phyloP scores from a whole-genome alignment of 2,888 invertebrate species.

The Apodemia mormo region DNA sequence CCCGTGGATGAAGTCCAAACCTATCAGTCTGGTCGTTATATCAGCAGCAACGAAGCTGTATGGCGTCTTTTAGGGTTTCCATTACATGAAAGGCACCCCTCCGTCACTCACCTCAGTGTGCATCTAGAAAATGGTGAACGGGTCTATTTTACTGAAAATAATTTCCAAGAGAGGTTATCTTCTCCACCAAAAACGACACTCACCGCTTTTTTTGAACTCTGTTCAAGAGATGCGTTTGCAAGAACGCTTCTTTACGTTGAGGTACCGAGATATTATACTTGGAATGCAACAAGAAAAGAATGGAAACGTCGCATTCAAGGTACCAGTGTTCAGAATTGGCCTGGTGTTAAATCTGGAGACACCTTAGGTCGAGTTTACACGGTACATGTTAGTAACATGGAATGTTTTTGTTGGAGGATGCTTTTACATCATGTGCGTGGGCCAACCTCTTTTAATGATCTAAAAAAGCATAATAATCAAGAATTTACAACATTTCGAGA shows the following conservation, averaged over 20 bases:
- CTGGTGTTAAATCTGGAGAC: constrained; percentile 36
- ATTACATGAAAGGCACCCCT: constrained; percentile 36
- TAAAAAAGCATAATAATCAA: constrained; percentile 45
- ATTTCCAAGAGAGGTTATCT: constrained; percentile 40
- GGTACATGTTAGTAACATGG: constrained; percentile 38
- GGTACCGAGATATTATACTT: constrained; percentile 43
- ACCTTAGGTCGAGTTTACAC: constrained; percentile 41
- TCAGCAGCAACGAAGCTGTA: constrained; percentile 30
- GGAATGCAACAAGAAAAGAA: constrained; percentile 35
- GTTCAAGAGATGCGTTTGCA: constrained; percentile 48
- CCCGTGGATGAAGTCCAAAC: constrained; percentile 34
- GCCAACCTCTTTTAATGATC: constrained; percentile 34
- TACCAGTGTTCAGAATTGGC: constrained; percentile 34
- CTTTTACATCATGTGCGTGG: constrained; percentile 35
- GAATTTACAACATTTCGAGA: constrained; percentile 42
- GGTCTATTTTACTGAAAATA: constrained; percentile 37
- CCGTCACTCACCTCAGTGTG: constrained; percentile 32
- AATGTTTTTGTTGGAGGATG: constrained; percentile 39
- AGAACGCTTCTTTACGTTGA: constrained; percentile 49
- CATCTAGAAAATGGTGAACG: constrained; percentile 38
- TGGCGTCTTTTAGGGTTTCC: constrained; percentile 34
- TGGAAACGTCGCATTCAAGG: constrained; percentile 41
- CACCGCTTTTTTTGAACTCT: constrained; percentile 49
- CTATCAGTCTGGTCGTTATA: constrained; percentile 29
- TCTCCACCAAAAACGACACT: constrained; percentile 44